Base-by-base conservation (phyloP, 2,888 invertebrate genomes). In the Agrochola circellaris region DNA sequence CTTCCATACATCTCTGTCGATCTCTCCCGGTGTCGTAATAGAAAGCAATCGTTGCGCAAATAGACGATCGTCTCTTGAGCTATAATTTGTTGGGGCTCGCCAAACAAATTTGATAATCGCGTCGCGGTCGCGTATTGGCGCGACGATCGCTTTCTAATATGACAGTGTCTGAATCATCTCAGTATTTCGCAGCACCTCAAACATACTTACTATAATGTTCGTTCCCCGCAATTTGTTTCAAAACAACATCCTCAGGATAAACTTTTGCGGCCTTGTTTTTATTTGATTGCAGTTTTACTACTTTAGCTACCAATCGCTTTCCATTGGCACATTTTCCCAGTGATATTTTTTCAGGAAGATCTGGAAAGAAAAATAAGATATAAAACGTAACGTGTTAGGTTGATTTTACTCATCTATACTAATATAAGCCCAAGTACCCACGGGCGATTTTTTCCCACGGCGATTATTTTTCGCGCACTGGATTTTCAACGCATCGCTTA, bases 301-400 rank as follows among this genome's bases (percentile, higher is more conserved):
- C 90, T 91, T 94, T 95, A 4, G 95, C 95, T 64, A 94, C 90
- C 68, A 96, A 86, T 45, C 91, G 93, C 82, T 95, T 96, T 2
- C 96, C 96, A 68, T 92, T 93, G 11, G 82, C 81, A 45, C 94
- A 94, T 91, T 92, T 95, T 0, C 96, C 96, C 71, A 96, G 87
- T 58, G 92, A 86, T 87, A 96, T 94, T 92, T 94, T 95, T 15
- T 94, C 90, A 67, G 96, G 95, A 84, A 96, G 93, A 87, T 95
- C 96, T 96, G 88, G 74, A 94, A 94, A 7, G n/a, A 3, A 38
- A n/a, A n/a, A 30, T 42, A 30, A 9, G 8, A 38, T 48, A 26
- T 17, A 38, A 30, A 62, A 60, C 26, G 17, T 15, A 26, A 26
- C 58, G 26, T 58, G 26, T 15, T 26, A 26, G 15, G 7, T 17